These are phyloP conservation scores for Platerodrilus igneus DNA, from an alignment of 2,888 invertebrate genomes.

Conservation along the genomic window DNA sequence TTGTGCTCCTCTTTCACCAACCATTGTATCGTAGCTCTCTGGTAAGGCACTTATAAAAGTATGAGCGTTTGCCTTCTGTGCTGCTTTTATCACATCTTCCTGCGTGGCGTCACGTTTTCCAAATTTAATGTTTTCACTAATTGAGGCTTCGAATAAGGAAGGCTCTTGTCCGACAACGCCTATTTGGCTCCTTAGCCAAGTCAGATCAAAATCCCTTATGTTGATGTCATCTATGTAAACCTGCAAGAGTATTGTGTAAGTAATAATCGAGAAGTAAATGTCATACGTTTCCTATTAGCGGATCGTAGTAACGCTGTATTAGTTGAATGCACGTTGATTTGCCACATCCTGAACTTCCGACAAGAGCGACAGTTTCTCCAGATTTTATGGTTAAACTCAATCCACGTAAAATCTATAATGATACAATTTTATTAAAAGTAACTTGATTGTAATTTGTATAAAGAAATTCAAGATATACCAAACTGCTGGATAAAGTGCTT, in stretches of 20 bases:
- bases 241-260: constrained; percentile 38
- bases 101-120: constrained; percentile 64
- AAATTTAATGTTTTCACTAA: constrained; percentile 76
- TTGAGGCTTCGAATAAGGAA: constrained; percentile 76
- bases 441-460: too few species aligned
- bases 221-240: constrained; percentile 63
- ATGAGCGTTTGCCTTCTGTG: constrained; percentile 73
- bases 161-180: constrained; percentile 92
- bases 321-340: constrained; percentile 74
- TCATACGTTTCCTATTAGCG: constrained; percentile 61
- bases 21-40: constrained; percentile 75
- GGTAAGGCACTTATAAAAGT: constrained; percentile 70
- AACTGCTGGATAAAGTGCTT: too few species aligned
- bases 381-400: constrained; percentile 62
- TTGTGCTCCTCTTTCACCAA: constrained; percentile 80
- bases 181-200: constrained; percentile 73
- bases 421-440: too few species aligned
- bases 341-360: constrained; percentile 71
- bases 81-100: constrained; percentile 64
- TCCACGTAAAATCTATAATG: constrained; percentile 57
- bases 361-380: constrained; percentile 72
- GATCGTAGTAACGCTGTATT: constrained; percentile 70
- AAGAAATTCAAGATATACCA: too few species aligned
- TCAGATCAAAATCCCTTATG: constrained; percentile 68
- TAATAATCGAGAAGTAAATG: neutral